Evolutionary conservation across 2,113 vertebrate species (phyloP).

Genomic region (Caracal caracal): DNA sequence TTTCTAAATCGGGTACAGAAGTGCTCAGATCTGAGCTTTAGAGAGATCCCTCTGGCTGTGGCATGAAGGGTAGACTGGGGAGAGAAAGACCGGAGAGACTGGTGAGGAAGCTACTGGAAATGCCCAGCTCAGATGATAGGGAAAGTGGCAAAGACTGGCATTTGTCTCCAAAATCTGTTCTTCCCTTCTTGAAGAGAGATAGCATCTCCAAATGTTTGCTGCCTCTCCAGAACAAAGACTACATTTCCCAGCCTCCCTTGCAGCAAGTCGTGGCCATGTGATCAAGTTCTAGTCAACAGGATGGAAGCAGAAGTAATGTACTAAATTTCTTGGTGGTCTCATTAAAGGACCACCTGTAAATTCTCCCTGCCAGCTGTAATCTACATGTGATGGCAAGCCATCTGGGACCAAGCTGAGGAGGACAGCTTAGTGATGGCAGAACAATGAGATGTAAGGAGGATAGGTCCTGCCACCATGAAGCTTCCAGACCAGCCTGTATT

Average conservation of each 20-base stretch:
- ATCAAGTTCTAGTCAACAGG: neutral
- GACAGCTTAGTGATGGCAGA: neutral
- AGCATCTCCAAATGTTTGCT: neutral
- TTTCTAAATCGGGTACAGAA: neutral
- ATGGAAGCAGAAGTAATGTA: neutral
- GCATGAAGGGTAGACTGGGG: neutral
- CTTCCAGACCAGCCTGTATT: neutral
- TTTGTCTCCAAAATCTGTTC: neutral
- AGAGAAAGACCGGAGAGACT: neutral
- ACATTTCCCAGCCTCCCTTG: neutral
- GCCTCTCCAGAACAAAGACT: neutral
- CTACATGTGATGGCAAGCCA: neutral
- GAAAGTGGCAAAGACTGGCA: neutral
- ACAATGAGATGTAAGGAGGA: neutral
- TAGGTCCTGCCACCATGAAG: neutral
- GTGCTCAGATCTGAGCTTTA: neutral
- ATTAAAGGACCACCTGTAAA: neutral
- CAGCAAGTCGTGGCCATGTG: neutral
- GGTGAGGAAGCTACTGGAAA: neutral
- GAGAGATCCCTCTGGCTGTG: neutral
- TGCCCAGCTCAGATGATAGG: neutral
- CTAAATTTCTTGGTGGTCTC: neutral
- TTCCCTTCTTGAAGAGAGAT: neutral
- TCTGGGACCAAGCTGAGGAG: neutral
- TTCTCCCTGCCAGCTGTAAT: neutral